Base-by-base conservation (phyloP, 2,113 vertebrate species). In the Tetrax tetrax region DNA sequence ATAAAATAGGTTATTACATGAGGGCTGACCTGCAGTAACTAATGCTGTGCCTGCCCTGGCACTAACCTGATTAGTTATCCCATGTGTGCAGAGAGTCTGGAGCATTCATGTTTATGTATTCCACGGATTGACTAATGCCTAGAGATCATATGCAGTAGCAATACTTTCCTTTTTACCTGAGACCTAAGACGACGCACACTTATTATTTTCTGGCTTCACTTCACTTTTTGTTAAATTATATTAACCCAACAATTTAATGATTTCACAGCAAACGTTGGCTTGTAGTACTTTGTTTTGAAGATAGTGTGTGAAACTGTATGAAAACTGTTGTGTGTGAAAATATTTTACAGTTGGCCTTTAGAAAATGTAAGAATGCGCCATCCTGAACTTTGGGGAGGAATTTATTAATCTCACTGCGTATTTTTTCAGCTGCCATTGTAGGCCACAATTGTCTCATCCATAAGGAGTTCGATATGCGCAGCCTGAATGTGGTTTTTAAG, bases 301-400 rank as follows among this genome's bases (percentile, higher is more conserved):
- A 5, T 3, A 7, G 1, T 21, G 4, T 0, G 0, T 56, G 20
- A 22, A 83, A 75, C 6, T 9, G 2, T 37, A 12, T 28, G 38
- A 29, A 17, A 86, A 25, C 16, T 45, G 5, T 12, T 51, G 19
- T 14, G 3, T 21, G 25, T 28, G 45, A 35, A 50, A 92, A 51
- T 37, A 41, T 27, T 74, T 83, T 31, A 7, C 15, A 31, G 18
- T 59, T 10, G 33, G 24, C 38, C 41, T 47, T 63, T 56, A 29
- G 16, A 79, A 89, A 85, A 38, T 9, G 1, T 18, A 17, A 70
- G 68, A 82, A 70, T 47, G 20, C 15, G 8, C 48, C 18, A n/a
- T 78, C n/a, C 70, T 56, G 9, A 38, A 33, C 21, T 70, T 38
- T 3, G 11, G 23, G 23, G 31, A 45, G 7, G 9, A 54, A 25